Evolutionary conservation across 2,113 vertebrate genomes (phyloP).

Genomic region (Crotalus horridus): DNA sequence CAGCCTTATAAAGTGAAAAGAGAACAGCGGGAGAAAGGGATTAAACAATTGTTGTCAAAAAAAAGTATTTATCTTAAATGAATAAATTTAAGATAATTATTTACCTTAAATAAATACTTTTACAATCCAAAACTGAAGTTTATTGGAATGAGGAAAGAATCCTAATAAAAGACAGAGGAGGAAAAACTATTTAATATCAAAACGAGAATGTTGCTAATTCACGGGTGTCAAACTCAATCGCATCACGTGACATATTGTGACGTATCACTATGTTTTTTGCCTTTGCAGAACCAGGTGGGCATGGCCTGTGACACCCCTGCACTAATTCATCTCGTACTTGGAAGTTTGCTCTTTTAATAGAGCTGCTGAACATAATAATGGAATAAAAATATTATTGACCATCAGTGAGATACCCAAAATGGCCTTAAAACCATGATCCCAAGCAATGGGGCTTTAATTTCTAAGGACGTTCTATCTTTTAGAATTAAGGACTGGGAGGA

Average conservation of each 20-base stretch:
- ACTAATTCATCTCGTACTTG: not conserved
- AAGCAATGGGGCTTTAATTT: not conserved
- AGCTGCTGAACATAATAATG: not conserved
- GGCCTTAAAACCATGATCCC: not conserved
- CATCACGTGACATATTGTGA: too few species aligned
- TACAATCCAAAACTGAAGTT: not conserved
- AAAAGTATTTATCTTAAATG: not conserved
- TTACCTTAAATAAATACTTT: not conserved
- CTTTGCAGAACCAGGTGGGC: too few species aligned
- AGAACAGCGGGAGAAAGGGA: not conserved
- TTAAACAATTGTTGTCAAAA: not conserved
- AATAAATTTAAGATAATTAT: not conserved
- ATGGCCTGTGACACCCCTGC: too few species aligned
- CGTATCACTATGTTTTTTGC: too few species aligned
- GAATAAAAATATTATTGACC: not conserved
- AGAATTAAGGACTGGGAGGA: not conserved
- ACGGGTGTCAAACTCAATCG: not conserved
- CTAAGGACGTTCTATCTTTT: not conserved
- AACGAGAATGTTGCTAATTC: not conserved
- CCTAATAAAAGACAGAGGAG: not conserved
- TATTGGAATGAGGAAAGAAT: not conserved
- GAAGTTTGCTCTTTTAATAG: not conserved
- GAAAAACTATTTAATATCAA: not conserved
- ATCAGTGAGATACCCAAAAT: not conserved
- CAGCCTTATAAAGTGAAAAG: conserved; percentile 7